Conservation (phyloP, 1,140 invertebrate species). For the Drosophila sulfurigaster region DNA sequence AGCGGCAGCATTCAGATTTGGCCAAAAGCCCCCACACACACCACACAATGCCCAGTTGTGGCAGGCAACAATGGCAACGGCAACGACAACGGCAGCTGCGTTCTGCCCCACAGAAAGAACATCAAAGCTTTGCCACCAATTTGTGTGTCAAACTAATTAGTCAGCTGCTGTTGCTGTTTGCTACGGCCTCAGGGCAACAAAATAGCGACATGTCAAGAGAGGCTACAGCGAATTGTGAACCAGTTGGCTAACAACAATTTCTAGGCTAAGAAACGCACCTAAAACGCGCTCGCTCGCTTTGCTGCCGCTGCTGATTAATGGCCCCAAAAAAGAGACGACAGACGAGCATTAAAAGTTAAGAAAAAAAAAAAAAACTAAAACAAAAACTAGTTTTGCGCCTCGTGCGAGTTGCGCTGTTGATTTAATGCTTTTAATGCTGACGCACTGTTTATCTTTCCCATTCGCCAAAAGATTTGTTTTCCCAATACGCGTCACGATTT, state of each 20-base stretch:
- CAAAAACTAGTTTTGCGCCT: slow-evolving; percentile 50
- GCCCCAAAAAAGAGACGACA: slow-evolving; percentile 33
- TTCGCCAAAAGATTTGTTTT: slow-evolving; percentile 53
- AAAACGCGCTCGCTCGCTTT: slow-evolving; percentile 14
- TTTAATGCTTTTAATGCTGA: slow-evolving; percentile 32
- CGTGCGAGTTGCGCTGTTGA: slow-evolving; percentile 13
- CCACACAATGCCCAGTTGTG: slow-evolving; percentile 31
- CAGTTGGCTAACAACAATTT: slow-evolving; percentile 45
- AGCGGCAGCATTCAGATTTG: slow-evolving; percentile 33
- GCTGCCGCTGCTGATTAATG: slow-evolving; percentile 52
- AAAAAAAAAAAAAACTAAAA: slow-evolving; percentile 17
- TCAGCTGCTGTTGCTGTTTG: slow-evolving; percentile 25
- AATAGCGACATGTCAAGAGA: slow-evolving; percentile 41
- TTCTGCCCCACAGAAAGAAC: slow-evolving; percentile 13
- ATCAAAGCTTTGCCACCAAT: slow-evolving; percentile 34
- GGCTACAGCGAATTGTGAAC: slow-evolving; percentile 40
- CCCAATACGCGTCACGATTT: slow-evolving; percentile 68
- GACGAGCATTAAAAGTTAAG: slow-evolving; percentile 18
- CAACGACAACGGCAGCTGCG: slow-evolving; percentile 19
- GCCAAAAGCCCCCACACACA: slow-evolving; percentile 18
- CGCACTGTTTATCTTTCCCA: slow-evolving; percentile 60
- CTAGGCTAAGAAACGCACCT: slow-evolving; percentile 53
- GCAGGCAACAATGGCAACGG: slow-evolving; percentile 16
- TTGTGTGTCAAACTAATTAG: slow-evolving; percentile 51
- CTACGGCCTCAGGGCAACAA: slow-evolving; percentile 5